Percentiles rank a stretch among this genome's conserved stretches.
Evolutionary conservation across 2,797 vertebrate genomes (phyloP).

Genomic region (Esox lucius): DNA sequence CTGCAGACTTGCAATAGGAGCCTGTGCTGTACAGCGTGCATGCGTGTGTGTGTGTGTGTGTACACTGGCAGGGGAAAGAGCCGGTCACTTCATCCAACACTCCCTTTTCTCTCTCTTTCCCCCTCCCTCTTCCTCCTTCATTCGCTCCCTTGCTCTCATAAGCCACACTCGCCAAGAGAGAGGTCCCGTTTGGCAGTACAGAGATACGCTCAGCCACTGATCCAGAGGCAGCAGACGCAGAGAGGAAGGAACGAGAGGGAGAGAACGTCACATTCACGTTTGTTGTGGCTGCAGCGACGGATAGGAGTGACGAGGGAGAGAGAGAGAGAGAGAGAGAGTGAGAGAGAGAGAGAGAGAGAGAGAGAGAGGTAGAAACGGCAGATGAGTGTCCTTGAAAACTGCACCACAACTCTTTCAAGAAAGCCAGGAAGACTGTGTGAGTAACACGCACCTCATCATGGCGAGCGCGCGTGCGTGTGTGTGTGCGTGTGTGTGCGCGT

Average conservation of each 20-base stretch:
- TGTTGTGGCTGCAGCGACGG: slow-evolving; percentile 35
- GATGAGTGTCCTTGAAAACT: slow-evolving; percentile 94
- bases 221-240: slow-evolving; percentile 49
- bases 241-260: slow-evolving; percentile 23
- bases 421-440: slow-evolving; percentile 92
- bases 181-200: slow-evolving; percentile 76
- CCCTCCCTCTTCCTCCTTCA: slow-evolving; percentile 44
- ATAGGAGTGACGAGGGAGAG: slow-evolving; percentile 54
- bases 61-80: slow-evolving; percentile 73
- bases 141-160: slow-evolving; percentile 50
- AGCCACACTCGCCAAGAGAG: slow-evolving; percentile 77
- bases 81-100: slow-evolving; percentile 47
- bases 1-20: slow-evolving; percentile 85
- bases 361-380: slow-evolving; percentile 75
- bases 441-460: slow-evolving; percentile 86
- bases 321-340: slow-evolving; percentile 28
- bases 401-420: slow-evolving; percentile 98
- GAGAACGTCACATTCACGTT: slow-evolving; percentile 6
- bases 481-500: slow-evolving; percentile 26
- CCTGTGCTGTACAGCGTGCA: slow-evolving; percentile 62
- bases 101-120: slow-evolving; percentile 52
- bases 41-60: slow-evolving; percentile 1
- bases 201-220: slow-evolving; percentile 75
- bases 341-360: slow-evolving; percentile 56
- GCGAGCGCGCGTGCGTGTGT: slow-evolving; percentile 40